Evolutionary conservation across 1,140 invertebrate species (phyloP).

Genomic region (Drosophila leontia): DNA sequence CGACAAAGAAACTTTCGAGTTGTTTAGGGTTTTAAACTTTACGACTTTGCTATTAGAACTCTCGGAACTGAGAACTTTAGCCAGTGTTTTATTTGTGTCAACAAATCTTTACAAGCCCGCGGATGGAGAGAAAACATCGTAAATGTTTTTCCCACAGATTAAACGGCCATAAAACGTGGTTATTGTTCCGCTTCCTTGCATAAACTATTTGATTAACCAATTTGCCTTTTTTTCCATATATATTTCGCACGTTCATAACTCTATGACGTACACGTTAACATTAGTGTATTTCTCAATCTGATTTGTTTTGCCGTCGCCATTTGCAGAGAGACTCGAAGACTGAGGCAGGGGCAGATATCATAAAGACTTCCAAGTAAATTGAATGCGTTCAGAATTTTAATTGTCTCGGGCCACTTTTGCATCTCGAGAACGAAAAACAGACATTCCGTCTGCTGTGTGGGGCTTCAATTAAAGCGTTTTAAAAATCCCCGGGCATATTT

Average conservation of each 20-base stretch:
- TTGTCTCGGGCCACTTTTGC: slow-evolving; percentile 75
- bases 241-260: slow-evolving; percentile 38
- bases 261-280: slow-evolving; percentile 9
- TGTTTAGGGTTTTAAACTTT: slow-evolving; percentile 58
- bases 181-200: slow-evolving; percentile 45
- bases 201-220: slow-evolving; percentile 37
- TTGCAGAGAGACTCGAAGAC: slow-evolving; percentile 8
- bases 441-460: slow-evolving; percentile 71
- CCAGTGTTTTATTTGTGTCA: slow-evolving; percentile 59
- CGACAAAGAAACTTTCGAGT: slow-evolving; percentile 57
- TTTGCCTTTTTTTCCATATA: neutral
- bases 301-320: slow-evolving; percentile 56
- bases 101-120: slow-evolving; percentile 24
- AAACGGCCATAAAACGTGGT: slow-evolving; percentile 41
- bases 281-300: slow-evolving; percentile 22
- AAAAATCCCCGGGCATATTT: slow-evolving; percentile 79
- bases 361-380: slow-evolving; percentile 67
- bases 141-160: slow-evolving; percentile 60
- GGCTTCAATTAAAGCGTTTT: slow-evolving; percentile 79
- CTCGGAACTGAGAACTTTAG: slow-evolving; percentile 35
- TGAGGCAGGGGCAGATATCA: slow-evolving; percentile 15
- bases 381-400: slow-evolving; percentile 77
- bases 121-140: slow-evolving; percentile 46
- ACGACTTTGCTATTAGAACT: slow-evolving; percentile 61
- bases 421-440: slow-evolving; percentile 77